Evolutionary conservation across 2,888 invertebrate genomes (phyloP).

Genomic region (Litoditis marina): DNA sequence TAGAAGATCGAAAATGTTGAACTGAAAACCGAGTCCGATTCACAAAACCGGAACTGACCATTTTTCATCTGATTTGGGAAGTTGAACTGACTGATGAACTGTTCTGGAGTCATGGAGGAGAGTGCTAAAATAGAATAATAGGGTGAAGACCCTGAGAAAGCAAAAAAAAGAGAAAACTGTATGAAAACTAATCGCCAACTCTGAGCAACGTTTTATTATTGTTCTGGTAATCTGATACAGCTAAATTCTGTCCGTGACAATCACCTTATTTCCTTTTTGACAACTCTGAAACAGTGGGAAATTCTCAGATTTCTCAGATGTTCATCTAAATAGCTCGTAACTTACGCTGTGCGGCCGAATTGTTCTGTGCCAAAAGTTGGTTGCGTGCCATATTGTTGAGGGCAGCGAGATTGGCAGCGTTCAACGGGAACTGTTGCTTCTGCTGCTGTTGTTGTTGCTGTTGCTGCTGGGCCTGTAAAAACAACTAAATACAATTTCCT

Average conservation of each 20-base stretch:
- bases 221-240: not conserved
- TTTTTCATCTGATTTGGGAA: slow-evolving; percentile 33
- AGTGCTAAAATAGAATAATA: not conserved
- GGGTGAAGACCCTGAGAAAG: not conserved
- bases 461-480: slow-evolving; percentile 20
- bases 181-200: not conserved
- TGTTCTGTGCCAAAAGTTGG: slow-evolving; percentile 19
- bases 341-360: slow-evolving; percentile 15
- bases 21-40: not conserved
- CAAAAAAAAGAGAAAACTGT: not conserved
- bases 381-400: slow-evolving; percentile 35
- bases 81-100: slow-evolving; percentile 33
- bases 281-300: too few relatives aligned
- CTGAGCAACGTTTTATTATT: not conserved
- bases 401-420: slow-evolving; percentile 38
- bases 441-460: slow-evolving; percentile 24
- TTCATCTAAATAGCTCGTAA: too few relatives aligned
- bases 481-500: not conserved
- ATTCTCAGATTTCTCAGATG: too few relatives aligned
- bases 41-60: slow-evolving; percentile 1
- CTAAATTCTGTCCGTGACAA: too few relatives aligned
- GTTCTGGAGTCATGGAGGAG: slow-evolving; percentile 20
- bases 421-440: slow-evolving; percentile 32
- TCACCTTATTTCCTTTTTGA: too few relatives aligned
- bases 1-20: too few relatives aligned